Evolutionary conservation across 2,888 invertebrate species (phyloP), one percentile per base, ranked within the genome.

Genomic region (Cryptophagus acutangulus): DNA sequence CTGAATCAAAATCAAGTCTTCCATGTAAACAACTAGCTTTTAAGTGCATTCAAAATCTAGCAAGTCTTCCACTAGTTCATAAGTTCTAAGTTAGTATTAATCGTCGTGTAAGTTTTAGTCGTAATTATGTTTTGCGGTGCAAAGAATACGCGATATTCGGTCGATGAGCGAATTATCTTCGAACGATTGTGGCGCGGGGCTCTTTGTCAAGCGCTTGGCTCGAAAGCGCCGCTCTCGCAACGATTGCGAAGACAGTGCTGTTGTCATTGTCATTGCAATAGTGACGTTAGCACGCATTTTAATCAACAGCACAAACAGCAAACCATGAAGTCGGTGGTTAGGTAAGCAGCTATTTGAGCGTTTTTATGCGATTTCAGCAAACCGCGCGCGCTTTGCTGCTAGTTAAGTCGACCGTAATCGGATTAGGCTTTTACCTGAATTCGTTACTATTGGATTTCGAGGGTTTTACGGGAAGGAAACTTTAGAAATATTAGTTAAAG

Each of bases 171-270:
- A 45, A 72, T 79, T 24, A 78, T 84, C 40, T 84, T 85, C 65
- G 84, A 84, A 57, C 72, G 82, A 13, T 71, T 84, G 36, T 84
- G 84, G 84, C 75, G 81, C 29, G 83, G 83, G 39, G 69, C 70
- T 2, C 52, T 70, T 17, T 65, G 63, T 47, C 69, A 70, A 50
- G 67, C 69, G 9, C 50, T 69, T 30, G 67, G 64, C 10, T 52
- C 57, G 10, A 49, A 51, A 25, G 46, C 52, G 1, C 31, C 31
- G 12, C 37, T 40, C 14, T 13, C 38, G 20, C n/a, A n/a, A n/a
- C 53, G 54, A 26, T 36, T 36, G 38, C 48, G 46, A 41, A 52
- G 40, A 17, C 50, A 47, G 41, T 69, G 69, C 42, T 69, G 71
- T 67, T 60, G 69, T 64, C 58, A 75, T 70, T 65, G 69, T 65